These are phyloP conservation scores for Sylvietta virens DNA, from an alignment of 2,113 vertebrate species.

Conservation along the genomic window DNA sequence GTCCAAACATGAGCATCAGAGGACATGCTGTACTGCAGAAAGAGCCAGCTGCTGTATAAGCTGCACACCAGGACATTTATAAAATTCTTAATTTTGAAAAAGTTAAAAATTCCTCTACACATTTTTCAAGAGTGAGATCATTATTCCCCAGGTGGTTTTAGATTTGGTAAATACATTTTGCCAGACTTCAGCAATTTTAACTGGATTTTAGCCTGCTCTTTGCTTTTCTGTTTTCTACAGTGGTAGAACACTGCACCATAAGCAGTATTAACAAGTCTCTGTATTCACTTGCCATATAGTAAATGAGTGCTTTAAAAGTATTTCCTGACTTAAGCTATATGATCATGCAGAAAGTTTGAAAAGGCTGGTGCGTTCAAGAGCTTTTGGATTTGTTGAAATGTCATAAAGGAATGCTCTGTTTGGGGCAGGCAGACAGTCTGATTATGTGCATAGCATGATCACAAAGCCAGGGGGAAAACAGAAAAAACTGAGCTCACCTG, in stretches of 20 bases:
- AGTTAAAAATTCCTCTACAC: background rate
- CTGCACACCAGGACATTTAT: background rate
- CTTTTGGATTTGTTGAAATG: background rate
- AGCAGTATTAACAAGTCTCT: background rate
- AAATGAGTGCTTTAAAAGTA: background rate
- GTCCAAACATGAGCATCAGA: conserved; percentile 19
- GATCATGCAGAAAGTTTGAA: background rate
- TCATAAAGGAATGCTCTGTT: background rate
- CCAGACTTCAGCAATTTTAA: background rate
- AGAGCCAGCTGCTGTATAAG: background rate
- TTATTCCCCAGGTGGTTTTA: background rate
- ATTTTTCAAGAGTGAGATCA: background rate
- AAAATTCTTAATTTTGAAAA: background rate
- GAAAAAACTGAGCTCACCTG: background rate
- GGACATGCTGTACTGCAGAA: conserved; percentile 18
- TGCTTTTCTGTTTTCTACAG: background rate
- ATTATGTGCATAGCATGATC: background rate
- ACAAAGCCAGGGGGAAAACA: background rate
- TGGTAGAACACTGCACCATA: background rate
- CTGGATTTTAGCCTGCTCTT: background rate
- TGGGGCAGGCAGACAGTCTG: background rate
- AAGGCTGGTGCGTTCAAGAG: background rate
- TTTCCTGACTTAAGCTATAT: background rate
- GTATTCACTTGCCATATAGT: background rate
- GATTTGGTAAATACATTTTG: background rate